Conservation (phyloP, 2,797 vertebrate species). For the Natrix natrix region DNA sequence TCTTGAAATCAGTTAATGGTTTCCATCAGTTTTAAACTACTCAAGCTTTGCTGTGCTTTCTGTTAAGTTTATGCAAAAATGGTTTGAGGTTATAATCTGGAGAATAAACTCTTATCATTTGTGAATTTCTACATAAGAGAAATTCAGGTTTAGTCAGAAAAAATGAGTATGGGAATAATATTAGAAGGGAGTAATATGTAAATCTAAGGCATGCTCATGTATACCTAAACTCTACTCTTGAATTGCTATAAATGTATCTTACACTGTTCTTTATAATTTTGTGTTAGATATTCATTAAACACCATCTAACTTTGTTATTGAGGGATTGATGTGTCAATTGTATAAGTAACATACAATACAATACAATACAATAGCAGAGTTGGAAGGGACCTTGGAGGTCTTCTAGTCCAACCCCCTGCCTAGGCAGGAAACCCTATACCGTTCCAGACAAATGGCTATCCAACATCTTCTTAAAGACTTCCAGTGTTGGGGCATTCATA, state of each 20-base stretch:
- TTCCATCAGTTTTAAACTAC: not conserved
- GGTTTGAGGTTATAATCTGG: not conserved
- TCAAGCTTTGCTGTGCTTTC: not conserved
- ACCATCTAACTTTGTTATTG: not conserved
- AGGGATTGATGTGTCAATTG: not conserved
- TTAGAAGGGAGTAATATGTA: not conserved
- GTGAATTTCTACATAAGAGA: not conserved
- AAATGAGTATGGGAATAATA: not conserved
- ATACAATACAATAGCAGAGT: too few species aligned
- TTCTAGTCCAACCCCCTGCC: too few species aligned
- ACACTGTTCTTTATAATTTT: not conserved
- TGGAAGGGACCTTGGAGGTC: too few species aligned
- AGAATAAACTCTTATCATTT: not conserved
- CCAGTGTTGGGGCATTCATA: too few species aligned
- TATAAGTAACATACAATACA: not conserved
- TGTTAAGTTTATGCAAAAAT: not conserved
- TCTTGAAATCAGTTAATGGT: not conserved
- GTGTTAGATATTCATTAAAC: not conserved
- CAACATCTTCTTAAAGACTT: too few species aligned
- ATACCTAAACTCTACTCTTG: not conserved
- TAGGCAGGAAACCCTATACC: too few species aligned
- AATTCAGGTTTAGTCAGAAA: not conserved
- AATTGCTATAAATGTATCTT: not conserved
- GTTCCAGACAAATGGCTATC: too few species aligned
- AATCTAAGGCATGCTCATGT: not conserved